phyloP scores from a whole-genome alignment of 2,888 invertebrate genomes.

The Villa cingulata region DNA sequence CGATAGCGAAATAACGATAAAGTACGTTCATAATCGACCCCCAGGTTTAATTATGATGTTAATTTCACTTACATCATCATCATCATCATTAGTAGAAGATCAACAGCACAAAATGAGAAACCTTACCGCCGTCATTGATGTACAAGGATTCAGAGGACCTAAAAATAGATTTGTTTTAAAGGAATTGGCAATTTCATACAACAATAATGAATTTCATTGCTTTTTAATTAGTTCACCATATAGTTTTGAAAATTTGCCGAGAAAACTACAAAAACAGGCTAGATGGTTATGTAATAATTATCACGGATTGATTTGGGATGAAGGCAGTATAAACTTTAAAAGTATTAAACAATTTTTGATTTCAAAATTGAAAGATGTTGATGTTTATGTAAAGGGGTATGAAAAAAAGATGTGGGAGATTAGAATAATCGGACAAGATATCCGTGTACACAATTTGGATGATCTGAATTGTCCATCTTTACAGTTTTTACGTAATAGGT shows the following conservation, averaged over 20 bases:
- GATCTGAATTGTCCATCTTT: too few species aligned
- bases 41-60: too few species aligned
- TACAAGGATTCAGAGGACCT: conserved; percentile 4
- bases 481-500: too few species aligned
- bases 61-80: too few species aligned
- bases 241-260: not conserved
- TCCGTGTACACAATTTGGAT: too few species aligned
- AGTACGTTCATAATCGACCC: too few species aligned
- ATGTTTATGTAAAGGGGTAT: not conserved
- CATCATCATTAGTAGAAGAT: too few species aligned
- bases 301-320: conserved; percentile 4
- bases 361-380: not conserved
- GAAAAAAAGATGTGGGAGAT: conserved; percentile 1
- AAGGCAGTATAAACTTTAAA: not conserved
- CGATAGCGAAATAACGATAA: too few species aligned
- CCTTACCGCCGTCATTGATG: not conserved
- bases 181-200: conserved; percentile 4
- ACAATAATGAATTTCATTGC: conserved; percentile 1
- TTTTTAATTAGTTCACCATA: conserved; percentile 5
- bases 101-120: not conserved
- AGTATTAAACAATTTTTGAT: not conserved
- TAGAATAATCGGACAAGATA: too few species aligned
- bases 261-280: not conserved
- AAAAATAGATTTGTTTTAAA: conserved; percentile 7
- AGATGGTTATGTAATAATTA: conserved; percentile 4